These are phyloP conservation scores for Lophius piscatorius DNA, from an alignment of 2,113 vertebrate species.

Conservation along the genomic window DNA sequence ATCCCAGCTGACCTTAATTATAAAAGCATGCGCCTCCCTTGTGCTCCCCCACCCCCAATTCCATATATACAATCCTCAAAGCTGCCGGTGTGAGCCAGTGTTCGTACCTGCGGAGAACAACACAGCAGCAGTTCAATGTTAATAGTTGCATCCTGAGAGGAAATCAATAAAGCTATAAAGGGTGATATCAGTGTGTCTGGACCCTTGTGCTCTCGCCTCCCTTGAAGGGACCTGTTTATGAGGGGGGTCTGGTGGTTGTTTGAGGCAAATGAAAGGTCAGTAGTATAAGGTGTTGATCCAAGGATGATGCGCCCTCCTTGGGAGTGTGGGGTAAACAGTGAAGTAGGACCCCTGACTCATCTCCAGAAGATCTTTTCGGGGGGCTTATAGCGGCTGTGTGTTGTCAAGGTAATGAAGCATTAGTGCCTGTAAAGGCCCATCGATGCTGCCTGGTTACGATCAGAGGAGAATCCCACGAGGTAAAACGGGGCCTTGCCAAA, in stretches of 20 bases:
- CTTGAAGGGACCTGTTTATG: slow-evolving; percentile 67
- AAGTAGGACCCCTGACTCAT: slow-evolving; percentile 70
- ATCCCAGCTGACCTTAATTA: slow-evolving; percentile 87
- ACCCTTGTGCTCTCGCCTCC: slow-evolving; percentile 27
- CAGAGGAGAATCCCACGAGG: slow-evolving; percentile 66
- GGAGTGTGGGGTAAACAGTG: slow-evolving; percentile 59
- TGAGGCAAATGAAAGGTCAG: slow-evolving; percentile 66
- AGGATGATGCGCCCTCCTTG: slow-evolving; percentile 59
- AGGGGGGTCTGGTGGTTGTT: slow-evolving; percentile 46
- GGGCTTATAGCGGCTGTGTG: slow-evolving; percentile 59
- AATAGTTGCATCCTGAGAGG: slow-evolving; percentile 83
- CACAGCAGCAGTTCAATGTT: slow-evolving; percentile 77
- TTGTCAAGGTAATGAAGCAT: slow-evolving; percentile 66
- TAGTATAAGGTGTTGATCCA: slow-evolving; percentile 70
- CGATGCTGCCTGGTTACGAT: slow-evolving; percentile 62
- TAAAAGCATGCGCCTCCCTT: slow-evolving; percentile 80
- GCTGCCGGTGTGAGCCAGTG: slow-evolving; percentile 66
- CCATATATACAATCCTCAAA: slow-evolving; percentile 54
- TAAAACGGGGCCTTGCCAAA: slow-evolving; percentile 63
- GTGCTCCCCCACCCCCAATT: slow-evolving; percentile 23
- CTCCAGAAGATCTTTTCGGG: slow-evolving; percentile 61
- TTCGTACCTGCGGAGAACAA: slow-evolving; percentile 78
- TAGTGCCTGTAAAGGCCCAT: slow-evolving; percentile 62
- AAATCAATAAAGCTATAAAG: slow-evolving; percentile 85
- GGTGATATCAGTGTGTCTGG: slow-evolving; percentile 80